Conservation (phyloP, 1,140 invertebrate genomes). For the Oppia nitens region DNA sequence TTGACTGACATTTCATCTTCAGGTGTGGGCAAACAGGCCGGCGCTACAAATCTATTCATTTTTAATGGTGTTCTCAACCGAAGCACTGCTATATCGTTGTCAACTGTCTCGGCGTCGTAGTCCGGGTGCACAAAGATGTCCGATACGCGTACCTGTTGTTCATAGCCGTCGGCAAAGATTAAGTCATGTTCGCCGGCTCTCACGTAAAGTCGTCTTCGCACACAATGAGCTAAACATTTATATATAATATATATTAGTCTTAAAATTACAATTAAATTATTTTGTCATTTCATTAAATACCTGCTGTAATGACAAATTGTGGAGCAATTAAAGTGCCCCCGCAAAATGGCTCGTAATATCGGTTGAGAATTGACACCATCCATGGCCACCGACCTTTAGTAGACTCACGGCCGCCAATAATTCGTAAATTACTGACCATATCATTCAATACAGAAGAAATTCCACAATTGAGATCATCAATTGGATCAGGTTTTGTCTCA, state of each 20-base stretch:
- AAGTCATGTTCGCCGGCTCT: conserved; percentile 67
- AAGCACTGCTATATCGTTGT: conserved; percentile 77
- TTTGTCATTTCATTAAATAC: conserved; percentile 2
- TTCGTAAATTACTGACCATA: conserved; percentile 36
- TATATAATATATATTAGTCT: neutral
- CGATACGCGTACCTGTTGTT: conserved; percentile 52
- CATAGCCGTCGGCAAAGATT: conserved; percentile 42
- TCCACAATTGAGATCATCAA: conserved; percentile 9
- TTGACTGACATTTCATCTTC: conserved; percentile 35
- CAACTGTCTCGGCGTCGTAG: conserved; percentile 69
- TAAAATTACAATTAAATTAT: neutral
- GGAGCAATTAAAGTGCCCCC: conserved; percentile 71
- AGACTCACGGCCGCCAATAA: conserved; percentile 65
- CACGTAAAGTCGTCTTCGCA: conserved; percentile 54
- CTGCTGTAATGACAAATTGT: conserved; percentile 69
- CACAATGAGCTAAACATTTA: conserved; percentile 50
- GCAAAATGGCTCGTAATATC: conserved; percentile 62
- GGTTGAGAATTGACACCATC: conserved; percentile 67
- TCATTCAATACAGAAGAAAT: conserved; percentile 2
- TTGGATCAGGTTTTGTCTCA: neutral
- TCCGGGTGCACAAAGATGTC: conserved; percentile 57
- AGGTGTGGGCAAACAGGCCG: conserved; percentile 45
- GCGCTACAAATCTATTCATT: conserved; percentile 25
- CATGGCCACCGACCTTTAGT: conserved; percentile 70
- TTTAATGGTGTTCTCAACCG: conserved; percentile 33